phyloP scores from a whole-genome alignment of 2,113 vertebrate genomes.

The Dipodomys stephensi region DNA sequence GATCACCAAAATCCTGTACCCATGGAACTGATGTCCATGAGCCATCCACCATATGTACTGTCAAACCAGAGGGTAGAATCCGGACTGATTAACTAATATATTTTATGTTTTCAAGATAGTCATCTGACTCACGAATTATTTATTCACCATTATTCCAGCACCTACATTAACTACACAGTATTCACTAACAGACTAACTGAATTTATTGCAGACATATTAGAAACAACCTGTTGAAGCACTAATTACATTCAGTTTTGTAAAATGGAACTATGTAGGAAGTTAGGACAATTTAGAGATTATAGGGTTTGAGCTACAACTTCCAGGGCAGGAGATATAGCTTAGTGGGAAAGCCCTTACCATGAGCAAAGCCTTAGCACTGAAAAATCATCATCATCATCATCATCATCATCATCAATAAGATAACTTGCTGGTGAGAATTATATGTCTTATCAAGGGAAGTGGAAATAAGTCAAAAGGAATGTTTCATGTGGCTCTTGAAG shows the following conservation, averaged over 20 bases:
- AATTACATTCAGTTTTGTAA: not conserved
- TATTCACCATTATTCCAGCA: not conserved
- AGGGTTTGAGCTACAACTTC: not conserved
- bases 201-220: not conserved
- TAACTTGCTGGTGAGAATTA: not conserved
- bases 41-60: not conserved
- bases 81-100: not conserved
- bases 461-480: not conserved
- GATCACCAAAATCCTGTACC: not conserved
- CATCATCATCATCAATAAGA: too few relatives aligned
- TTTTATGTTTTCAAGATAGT: not conserved
- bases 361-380: not conserved
- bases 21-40: not conserved
- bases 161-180: not conserved
- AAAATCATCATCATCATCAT: too few relatives aligned
- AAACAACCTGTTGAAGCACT: not conserved
- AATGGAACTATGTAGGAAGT: not conserved
- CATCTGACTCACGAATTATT: not conserved
- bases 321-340: not conserved
- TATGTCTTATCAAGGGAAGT: not conserved
- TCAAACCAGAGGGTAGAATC: not conserved
- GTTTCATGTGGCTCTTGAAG: constrained; percentile 30
- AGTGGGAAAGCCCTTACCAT: not conserved
- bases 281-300: not conserved
- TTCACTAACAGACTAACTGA: not conserved